Conservation (phyloP, 2,797 vertebrate species). For the Loris lydekkerianus region DNA sequence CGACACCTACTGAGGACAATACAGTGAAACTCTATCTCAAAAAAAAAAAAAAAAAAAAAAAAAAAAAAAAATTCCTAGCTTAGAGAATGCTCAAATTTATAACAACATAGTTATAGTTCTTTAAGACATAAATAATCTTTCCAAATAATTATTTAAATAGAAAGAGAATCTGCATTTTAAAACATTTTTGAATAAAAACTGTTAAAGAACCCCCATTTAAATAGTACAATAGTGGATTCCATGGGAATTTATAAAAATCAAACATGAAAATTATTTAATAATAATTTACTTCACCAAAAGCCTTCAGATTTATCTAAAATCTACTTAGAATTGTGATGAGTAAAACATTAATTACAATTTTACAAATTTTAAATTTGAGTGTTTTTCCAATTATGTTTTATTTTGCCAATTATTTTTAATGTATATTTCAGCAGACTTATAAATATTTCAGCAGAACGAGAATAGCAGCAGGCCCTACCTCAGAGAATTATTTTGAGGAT, state of each 20-base stretch:
- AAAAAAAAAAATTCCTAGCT: neutral
- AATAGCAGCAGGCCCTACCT: neutral
- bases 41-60: constrained; percentile 29
- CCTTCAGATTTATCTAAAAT: neutral
- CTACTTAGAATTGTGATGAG: constrained; percentile 46
- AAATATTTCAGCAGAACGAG: neutral
- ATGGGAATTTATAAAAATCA: neutral
- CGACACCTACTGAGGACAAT: too few relatives aligned
- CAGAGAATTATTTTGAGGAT: neutral
- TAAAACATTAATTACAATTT: neutral
- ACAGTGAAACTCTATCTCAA: too few relatives aligned
- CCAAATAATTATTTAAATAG: constrained; percentile 44
- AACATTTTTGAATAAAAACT: neutral
- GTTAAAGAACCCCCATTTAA: constrained; percentile 7
- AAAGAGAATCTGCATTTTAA: constrained; percentile 26
- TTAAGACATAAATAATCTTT: neutral
- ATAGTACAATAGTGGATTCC: neutral
- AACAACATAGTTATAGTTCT: neutral
- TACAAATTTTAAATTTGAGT: constrained; percentile 21
- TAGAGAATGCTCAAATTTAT: neutral
- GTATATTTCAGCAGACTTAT: neutral
- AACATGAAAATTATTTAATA: constrained; percentile 8
- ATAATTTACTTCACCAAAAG: constrained; percentile 62
- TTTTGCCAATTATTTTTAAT: neutral
- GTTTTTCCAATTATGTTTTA: neutral